Percentiles rank a stretch among this genome's conserved stretches.
These are phyloP conservation scores for Apistogramma diplotaenia DNA, from an alignment of 2,113 vertebrate species.

Conservation along the genomic window DNA sequence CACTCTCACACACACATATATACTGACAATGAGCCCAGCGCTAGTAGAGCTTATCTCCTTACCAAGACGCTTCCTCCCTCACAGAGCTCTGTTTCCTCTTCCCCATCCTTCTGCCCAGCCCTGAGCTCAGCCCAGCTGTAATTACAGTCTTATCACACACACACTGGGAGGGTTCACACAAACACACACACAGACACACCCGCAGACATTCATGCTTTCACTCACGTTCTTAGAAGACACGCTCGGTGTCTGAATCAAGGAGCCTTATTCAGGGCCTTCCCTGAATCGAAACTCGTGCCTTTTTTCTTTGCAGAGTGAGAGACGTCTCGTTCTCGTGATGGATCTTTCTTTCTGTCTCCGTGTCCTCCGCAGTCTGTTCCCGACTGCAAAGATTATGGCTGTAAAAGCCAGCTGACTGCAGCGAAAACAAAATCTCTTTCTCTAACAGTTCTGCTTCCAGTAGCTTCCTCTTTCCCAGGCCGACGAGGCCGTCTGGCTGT, in stretches of 20 bases:
- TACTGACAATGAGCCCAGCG: slow-evolving; percentile 61
- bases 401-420: slow-evolving; percentile 24
- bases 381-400: slow-evolving; percentile 36
- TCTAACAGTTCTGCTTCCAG: slow-evolving; percentile 44
- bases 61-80: slow-evolving; percentile 73
- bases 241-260: slow-evolving; percentile 41
- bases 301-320: slow-evolving; percentile 44
- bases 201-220: slow-evolving; percentile 46
- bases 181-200: slow-evolving; percentile 35
- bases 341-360: slow-evolving; percentile 15
- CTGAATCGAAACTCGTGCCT: slow-evolving; percentile 58
- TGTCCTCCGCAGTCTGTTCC: slow-evolving; percentile 14
- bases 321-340: slow-evolving; percentile 35
- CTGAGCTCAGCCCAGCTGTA: slow-evolving; percentile 71
- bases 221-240: slow-evolving; percentile 45
- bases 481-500: slow-evolving; percentile 1
- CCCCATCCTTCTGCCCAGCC: slow-evolving; percentile 70
- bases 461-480: slow-evolving; percentile 34
- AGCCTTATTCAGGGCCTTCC: slow-evolving; percentile 41
- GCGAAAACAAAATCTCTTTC: slow-evolving; percentile 44
- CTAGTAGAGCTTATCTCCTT: slow-evolving; percentile 75
- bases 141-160: slow-evolving; percentile 76
- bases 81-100: slow-evolving; percentile 71
- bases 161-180: slow-evolving; percentile 58
- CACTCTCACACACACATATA: slow-evolving; percentile 30